phyloP scores from a whole-genome alignment of 1,140 invertebrate genomes.

The Magallana ariakensis region DNA sequence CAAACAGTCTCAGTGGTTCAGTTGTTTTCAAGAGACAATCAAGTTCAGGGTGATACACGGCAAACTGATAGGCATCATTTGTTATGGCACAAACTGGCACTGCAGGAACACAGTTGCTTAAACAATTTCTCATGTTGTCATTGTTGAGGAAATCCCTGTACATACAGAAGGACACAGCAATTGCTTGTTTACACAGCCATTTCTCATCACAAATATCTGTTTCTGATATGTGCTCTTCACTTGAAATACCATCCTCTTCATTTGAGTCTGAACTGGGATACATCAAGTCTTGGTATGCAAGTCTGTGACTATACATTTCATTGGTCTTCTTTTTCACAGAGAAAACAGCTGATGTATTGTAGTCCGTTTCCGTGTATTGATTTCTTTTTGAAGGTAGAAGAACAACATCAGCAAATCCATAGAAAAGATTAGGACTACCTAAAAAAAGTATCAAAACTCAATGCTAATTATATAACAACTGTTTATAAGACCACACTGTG shows the following conservation, averaged over 20 bases:
- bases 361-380: background rate
- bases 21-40: background rate
- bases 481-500: no score
- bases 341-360: background rate
- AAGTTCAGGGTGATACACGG: background rate
- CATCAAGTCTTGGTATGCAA: background rate
- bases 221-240: background rate
- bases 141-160: background rate
- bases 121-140: background rate
- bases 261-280: background rate
- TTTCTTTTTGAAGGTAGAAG: background rate
- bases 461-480: no score
- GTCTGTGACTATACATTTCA: background rate
- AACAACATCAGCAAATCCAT: background rate
- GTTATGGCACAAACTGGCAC: background rate
- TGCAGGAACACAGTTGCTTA: no score
- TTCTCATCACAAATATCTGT: background rate
- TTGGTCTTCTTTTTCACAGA: background rate
- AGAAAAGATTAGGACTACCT: slow-evolving; percentile 1
- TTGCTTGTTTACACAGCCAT: background rate
- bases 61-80: background rate
- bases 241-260: background rate
- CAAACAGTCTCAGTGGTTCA: background rate
- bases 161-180: background rate
- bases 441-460: background rate